Evolutionary conservation across 2,113 vertebrate genomes (phyloP).

Genomic region (Orthonyx spaldingii): DNA sequence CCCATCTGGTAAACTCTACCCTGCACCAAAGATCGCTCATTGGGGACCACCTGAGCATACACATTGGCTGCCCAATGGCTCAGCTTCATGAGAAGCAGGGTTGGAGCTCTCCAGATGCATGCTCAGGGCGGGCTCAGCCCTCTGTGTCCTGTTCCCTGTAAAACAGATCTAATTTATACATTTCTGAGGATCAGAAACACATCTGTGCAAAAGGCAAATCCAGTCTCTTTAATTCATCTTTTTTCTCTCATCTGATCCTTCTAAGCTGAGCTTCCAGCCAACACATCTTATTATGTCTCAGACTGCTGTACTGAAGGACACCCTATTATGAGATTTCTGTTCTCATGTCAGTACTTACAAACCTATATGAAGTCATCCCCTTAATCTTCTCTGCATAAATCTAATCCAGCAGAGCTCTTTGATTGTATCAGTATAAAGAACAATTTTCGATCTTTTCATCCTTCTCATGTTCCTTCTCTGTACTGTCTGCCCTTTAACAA

Average conservation of each 20-base stretch:
- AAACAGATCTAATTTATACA: neutral
- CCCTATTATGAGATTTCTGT: neutral
- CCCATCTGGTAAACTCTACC: neutral
- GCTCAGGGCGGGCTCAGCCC: neutral
- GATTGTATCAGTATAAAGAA: neutral
- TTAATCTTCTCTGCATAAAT: constrained; percentile 14
- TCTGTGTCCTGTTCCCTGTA: neutral
- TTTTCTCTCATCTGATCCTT: neutral
- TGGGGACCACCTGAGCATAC: neutral
- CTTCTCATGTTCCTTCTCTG: neutral
- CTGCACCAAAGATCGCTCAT: neutral
- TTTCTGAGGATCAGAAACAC: neutral
- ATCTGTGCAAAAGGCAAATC: neutral
- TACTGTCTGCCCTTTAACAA: neutral
- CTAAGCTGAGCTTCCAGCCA: neutral
- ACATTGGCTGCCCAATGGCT: neutral
- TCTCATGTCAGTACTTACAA: neutral
- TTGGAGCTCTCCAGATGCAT: accelerated
- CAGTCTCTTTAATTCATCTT: neutral
- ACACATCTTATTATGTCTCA: neutral
- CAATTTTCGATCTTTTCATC: neutral
- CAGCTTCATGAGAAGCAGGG: neutral
- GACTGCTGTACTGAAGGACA: neutral
- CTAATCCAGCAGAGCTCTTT: neutral
- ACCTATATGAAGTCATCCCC: neutral